Evolutionary conservation across 2,888 invertebrate genomes (phyloP), one percentile per base, ranked within the genome.

Genomic region (Torymus auratus): DNA sequence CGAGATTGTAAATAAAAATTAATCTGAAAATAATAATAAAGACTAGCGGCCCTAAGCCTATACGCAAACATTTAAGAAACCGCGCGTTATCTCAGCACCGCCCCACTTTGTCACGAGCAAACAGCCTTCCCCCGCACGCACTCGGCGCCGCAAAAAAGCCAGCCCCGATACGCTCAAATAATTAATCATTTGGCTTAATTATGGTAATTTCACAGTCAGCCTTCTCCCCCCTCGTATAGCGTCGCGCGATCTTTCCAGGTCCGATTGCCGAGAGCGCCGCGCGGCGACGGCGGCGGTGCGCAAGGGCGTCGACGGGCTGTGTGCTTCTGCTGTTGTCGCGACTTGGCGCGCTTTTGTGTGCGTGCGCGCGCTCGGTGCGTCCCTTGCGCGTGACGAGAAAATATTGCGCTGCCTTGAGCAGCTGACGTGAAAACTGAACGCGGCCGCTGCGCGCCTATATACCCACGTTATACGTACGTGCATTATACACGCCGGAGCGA

Each of bases 301-400:
- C 28, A 41, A 55, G 61, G 76, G 72, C 75, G 71, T 71, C 55
- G 67, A 65, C 70, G 5, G 7, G 3, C 1, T 1, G 41, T 41
- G 7, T 41, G 7, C 20, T 7, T 5, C 41, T 41, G 7, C 20
- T 41, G 41, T 10, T 41, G 7, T 41, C 41, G 41, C 41, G 41
- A 41, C 41, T 41, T 41, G 41, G 7, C 41, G 10, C 14, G 60
- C 55, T 14, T 58, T 81, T 69, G 58, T 60, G 41, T 14, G 14
- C 14, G 20, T 53, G 20, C 20, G 20, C 3, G 56, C 56, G 17
- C 41, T 41, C 7, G 7, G 41, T 3, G 62, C 50, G 62, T 71
- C 53, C 70, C 56, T 77, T 81, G 76, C 23, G 68, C 64, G 23
- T 71, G 81, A 78, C 78, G 67, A 78, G 78, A 70, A 81, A 81